A percentile compares a stretch with the other conserved stretches of the same genome.
These are phyloP conservation scores for Gobio gobio DNA, from an alignment of 2,113 vertebrate genomes.

Conservation along the genomic window DNA sequence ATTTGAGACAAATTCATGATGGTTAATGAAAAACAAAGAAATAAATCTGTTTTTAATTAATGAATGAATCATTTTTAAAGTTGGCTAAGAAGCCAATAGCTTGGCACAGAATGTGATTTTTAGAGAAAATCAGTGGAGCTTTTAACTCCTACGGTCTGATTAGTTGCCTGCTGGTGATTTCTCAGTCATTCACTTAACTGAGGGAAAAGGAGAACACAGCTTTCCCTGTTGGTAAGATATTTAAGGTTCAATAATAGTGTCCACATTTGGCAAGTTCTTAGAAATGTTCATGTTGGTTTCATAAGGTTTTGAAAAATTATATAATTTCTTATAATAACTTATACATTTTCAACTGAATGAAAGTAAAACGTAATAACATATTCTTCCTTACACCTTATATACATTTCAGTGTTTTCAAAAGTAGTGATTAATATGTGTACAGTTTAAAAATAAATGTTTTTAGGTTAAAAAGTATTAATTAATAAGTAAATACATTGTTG, in stretches of 20 bases:
- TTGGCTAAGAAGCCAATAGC: conserved; percentile 30
- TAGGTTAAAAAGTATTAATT: not conserved
- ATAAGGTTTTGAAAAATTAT: too few relatives aligned
- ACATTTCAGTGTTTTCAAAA: too few relatives aligned
- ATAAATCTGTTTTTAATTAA: not conserved
- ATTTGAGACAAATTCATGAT: conserved; percentile 56
- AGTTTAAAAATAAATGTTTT: not conserved
- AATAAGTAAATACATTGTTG: not conserved
- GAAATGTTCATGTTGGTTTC: not conserved
- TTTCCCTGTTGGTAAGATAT: not conserved
- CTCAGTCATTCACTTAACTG: conserved; percentile 22
- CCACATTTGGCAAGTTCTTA: not conserved
- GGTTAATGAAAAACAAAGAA: conserved; percentile 2
- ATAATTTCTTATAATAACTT: too few relatives aligned
- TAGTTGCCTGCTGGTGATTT: conserved; percentile 19
- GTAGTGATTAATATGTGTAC: too few relatives aligned
- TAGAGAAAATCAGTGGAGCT: conserved; percentile 6
- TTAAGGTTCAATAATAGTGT: conserved; percentile 17
- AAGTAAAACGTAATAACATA: too few relatives aligned
- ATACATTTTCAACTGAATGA: too few relatives aligned
- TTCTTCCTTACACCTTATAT: too few relatives aligned
- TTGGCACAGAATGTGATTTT: conserved; percentile 13
- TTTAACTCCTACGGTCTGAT: conserved; percentile 34
- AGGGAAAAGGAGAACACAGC: not conserved
- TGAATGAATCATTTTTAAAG: not conserved